phyloP scores from a whole-genome alignment of 2,888 invertebrate genomes.

The Yponomeuta malinellus region DNA sequence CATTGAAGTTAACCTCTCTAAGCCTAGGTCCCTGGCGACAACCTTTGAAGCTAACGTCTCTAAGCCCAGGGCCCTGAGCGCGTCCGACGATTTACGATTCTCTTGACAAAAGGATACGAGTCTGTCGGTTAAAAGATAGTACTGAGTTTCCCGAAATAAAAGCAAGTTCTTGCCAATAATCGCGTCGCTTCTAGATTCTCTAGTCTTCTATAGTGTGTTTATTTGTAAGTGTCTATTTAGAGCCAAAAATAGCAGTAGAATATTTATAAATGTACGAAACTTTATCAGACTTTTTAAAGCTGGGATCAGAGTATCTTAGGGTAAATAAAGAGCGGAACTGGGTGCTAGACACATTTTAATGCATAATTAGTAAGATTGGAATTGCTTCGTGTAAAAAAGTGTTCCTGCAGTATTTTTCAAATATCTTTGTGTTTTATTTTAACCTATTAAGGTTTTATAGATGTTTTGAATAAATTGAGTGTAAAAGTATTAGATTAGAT shows the following conservation, averaged over 20 bases:
- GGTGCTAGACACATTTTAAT: neutral
- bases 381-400: neutral
- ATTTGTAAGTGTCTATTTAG: neutral
- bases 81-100: constrained; percentile 57
- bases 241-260: neutral
- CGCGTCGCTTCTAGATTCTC: constrained; percentile 5
- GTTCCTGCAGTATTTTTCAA: neutral
- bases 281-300: neutral
- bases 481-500: constrained; percentile 13
- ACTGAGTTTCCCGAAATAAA: constrained; percentile 25
- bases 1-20: constrained; percentile 48
- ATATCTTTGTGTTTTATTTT: neutral
- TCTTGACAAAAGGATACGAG: constrained; percentile 44
- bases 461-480: neutral
- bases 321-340: neutral
- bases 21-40: constrained; percentile 49
- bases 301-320: neutral
- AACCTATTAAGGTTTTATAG: neutral
- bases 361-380: neutral
- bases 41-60: constrained; percentile 48
- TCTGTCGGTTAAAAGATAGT: constrained; percentile 22
- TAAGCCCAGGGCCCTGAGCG: constrained; percentile 53
- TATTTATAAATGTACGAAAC: neutral
- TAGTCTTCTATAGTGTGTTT: constrained; percentile 16
- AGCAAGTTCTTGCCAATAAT: constrained; percentile 18